These are phyloP conservation scores for Parauchenoglanis ngamensis DNA, from an alignment of 2,797 vertebrate species.

Conservation along the genomic window DNA sequence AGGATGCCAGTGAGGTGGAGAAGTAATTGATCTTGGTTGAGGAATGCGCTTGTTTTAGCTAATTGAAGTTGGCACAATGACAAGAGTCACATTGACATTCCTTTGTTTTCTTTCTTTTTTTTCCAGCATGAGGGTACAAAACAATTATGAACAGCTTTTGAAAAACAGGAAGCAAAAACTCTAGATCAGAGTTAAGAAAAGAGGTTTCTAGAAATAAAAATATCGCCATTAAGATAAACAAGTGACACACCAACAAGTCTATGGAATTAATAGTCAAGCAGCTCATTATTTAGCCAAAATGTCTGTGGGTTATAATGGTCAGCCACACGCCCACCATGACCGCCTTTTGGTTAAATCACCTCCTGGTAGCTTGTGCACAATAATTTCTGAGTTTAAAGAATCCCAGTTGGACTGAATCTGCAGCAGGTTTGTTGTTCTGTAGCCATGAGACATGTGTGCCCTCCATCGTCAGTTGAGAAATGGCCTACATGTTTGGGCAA, in stretches of 20 bases:
- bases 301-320: constrained; percentile 40
- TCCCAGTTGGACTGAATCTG: constrained; percentile 32
- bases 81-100: constrained; percentile 35
- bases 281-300: constrained; percentile 49
- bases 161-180: neutral
- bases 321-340: constrained; percentile 20
- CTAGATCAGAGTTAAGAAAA: constrained; percentile 1
- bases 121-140: constrained; percentile 20
- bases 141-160: neutral
- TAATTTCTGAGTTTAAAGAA: constrained; percentile 43
- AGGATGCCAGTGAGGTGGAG: constrained; percentile 25
- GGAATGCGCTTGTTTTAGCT: constrained; percentile 39
- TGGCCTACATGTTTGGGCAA: constrained; percentile 40
- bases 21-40: constrained; percentile 48
- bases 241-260: constrained; percentile 14
- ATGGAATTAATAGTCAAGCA: constrained; percentile 24
- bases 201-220: neutral
- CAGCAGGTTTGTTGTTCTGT: constrained; percentile 37
- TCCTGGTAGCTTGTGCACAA: constrained; percentile 44
- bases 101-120: constrained; percentile 38
- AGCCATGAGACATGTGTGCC: constrained; percentile 32
- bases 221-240: constrained; percentile 16
- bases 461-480: constrained; percentile 21
- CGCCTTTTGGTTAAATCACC: constrained; percentile 44
- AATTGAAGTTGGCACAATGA: constrained; percentile 45